Conservation (phyloP, 2,888 invertebrate species). For the Agriotes lineatus region DNA sequence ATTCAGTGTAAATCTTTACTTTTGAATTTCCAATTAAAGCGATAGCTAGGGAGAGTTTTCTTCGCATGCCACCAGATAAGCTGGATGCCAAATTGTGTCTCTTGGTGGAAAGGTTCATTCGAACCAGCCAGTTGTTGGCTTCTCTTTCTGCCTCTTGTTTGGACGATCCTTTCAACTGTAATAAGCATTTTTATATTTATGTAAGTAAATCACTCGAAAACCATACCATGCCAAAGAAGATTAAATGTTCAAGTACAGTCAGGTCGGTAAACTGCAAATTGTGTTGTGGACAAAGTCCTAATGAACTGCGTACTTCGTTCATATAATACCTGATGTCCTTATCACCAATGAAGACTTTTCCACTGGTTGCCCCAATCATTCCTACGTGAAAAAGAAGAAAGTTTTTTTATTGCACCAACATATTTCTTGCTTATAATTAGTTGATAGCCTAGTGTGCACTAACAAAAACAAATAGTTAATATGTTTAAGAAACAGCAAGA, state of each 20-base stretch:
- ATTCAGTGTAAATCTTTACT: constrained; percentile 46
- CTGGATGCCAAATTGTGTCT: constrained; percentile 53
- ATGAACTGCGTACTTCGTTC: constrained; percentile 74
- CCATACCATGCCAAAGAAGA: constrained; percentile 81
- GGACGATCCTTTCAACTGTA: constrained; percentile 69
- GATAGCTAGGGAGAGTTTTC: constrained; percentile 88
- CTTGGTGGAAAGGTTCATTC: not conserved
- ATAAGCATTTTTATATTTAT: constrained; percentile 32
- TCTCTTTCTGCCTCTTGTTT: constrained; percentile 66
- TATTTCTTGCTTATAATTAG: no score
- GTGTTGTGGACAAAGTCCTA: constrained; percentile 94
- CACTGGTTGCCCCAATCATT: constrained; percentile 77
- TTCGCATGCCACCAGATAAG: constrained; percentile 94
- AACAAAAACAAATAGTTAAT: no score
- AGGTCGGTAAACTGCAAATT: constrained; percentile 86
- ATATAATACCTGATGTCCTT: constrained; percentile 77
- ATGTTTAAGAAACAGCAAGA: no score
- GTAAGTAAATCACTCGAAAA: no score
- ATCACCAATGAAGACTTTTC: constrained; percentile 79
- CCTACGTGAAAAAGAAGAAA: no score
- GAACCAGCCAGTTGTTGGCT: constrained; percentile 61
- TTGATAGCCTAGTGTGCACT: no score
- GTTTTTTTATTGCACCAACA: no score
- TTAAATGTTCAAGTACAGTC: constrained; percentile 85
- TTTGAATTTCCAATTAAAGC: constrained; percentile 85